A percentile compares a stretch with the other conserved stretches of the same genome.
phyloP scores from a whole-genome alignment of 2,113 vertebrate species.

The Embiotoca jacksoni region DNA sequence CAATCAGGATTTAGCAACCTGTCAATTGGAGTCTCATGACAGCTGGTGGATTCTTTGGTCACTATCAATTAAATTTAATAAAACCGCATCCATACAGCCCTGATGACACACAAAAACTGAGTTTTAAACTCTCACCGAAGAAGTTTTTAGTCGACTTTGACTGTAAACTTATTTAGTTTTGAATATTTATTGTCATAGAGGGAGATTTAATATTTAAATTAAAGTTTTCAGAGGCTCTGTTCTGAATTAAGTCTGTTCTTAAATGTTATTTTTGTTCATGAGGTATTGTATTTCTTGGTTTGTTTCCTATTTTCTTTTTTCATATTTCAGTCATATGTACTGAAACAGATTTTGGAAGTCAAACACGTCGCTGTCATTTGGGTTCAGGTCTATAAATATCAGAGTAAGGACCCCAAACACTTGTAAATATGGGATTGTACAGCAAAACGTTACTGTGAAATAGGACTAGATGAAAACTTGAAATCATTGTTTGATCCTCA shows the following conservation, averaged over 20 bases:
- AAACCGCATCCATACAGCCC: neutral
- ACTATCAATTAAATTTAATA: too few species aligned
- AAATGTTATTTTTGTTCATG: constrained; percentile 17
- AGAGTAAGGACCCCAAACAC: constrained; percentile 24
- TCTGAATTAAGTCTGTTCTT: too few species aligned
- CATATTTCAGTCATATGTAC: too few species aligned
- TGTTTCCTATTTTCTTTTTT: constrained; percentile 20
- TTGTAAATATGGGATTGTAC: constrained; percentile 60
- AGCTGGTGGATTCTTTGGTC: too few species aligned
- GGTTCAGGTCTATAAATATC: constrained; percentile 29
- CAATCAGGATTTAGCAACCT: constrained; percentile 1
- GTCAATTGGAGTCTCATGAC: too few species aligned
- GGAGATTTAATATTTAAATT: too few species aligned
- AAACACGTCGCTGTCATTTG: constrained; percentile 1
- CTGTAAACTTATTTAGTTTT: neutral
- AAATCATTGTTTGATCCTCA: constrained; percentile 34
- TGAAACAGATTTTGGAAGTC: neutral
- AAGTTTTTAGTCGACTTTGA: neutral
- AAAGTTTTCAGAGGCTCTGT: too few species aligned
- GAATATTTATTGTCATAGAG: constrained; percentile 2
- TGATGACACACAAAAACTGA: neutral
- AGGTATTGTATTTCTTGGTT: constrained; percentile 12
- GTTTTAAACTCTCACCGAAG: neutral
- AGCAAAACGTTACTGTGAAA: constrained; percentile 66
- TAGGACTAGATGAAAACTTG: constrained; percentile 49